These are phyloP conservation scores for Pachypanchax playfairii DNA, from an alignment of 2,113 vertebrate species.

Conservation along the genomic window DNA sequence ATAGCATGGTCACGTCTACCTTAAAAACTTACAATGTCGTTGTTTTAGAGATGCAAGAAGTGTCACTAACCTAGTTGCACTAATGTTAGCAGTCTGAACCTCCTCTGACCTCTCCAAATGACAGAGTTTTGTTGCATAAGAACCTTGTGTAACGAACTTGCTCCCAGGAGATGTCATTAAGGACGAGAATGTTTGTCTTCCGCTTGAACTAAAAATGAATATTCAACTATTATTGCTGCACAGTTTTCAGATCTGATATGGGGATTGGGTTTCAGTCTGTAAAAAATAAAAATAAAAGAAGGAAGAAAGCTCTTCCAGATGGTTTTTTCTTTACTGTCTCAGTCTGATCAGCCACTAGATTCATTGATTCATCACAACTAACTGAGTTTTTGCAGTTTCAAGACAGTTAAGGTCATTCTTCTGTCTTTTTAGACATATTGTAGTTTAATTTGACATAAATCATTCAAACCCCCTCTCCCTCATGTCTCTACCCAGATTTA, in stretches of 20 bases:
- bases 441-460: conserved; percentile 48
- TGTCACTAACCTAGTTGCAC: conserved; percentile 65
- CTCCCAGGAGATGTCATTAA: conserved; percentile 77
- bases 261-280: conserved; percentile 58
- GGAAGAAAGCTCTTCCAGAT: conserved; percentile 55
- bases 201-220: conserved; percentile 72
- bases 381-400: conserved; percentile 33
- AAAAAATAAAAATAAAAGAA: conserved; percentile 40
- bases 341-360: conserved; percentile 38
- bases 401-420: conserved; percentile 37
- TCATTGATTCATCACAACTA: conserved; percentile 35
- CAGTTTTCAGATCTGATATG: conserved; percentile 69
- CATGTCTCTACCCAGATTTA: conserved; percentile 56
- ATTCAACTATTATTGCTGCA: conserved; percentile 72
- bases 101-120: conserved; percentile 73
- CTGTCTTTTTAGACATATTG: conserved; percentile 28
- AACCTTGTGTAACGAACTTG: conserved; percentile 75
- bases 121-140: conserved; percentile 71
- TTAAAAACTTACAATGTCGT: conserved; percentile 45
- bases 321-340: conserved; percentile 50
- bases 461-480: conserved; percentile 34
- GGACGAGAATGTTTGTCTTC: conserved; percentile 78
- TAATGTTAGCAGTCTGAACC: conserved; percentile 73
- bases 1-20: conserved; percentile 41
- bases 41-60: conserved; percentile 51